Percentiles rank a stretch among this genome's conserved stretches.
phyloP scores from a whole-genome alignment of 2,113 vertebrate species.

The Syngnathus floridae region DNA sequence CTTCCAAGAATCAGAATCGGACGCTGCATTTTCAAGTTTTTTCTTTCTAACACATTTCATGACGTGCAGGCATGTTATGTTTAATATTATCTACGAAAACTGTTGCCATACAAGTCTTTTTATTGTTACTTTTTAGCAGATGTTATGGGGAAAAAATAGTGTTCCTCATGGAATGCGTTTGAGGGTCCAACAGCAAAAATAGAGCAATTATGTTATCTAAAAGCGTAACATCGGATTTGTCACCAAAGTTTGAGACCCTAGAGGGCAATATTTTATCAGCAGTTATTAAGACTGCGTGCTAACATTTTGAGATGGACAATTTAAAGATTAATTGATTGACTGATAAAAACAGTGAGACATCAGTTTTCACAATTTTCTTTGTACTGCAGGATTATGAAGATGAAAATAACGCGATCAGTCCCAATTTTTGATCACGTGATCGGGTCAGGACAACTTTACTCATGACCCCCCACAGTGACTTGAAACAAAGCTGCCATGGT shows the following conservation, averaged over 20 bases:
- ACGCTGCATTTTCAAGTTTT: not conserved
- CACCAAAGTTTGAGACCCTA: not conserved
- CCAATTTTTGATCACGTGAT: too few species aligned
- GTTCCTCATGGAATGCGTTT: not conserved
- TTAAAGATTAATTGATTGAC: not conserved
- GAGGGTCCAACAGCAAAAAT: not conserved
- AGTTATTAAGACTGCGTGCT: not conserved
- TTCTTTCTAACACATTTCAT: not conserved
- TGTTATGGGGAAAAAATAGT: too few species aligned
- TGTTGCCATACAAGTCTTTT: not conserved
- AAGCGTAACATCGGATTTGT: not conserved
- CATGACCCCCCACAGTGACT: too few species aligned
- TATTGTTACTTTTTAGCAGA: too few species aligned
- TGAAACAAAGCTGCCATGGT: too few species aligned
- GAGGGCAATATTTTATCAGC: not conserved
- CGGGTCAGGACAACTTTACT: too few species aligned
- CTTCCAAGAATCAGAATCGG: constrained; percentile 40
- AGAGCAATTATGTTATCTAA: too few species aligned
- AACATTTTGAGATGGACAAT: not conserved
- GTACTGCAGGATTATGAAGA: too few species aligned
- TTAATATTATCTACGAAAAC: not conserved
- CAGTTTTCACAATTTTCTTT: not conserved
- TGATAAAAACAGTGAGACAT: not conserved
- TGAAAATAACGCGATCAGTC: too few species aligned
- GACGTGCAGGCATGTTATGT: not conserved